These are phyloP conservation scores for Baccha elongata DNA, from an alignment of 2,888 invertebrate genomes.

Conservation along the genomic window DNA sequence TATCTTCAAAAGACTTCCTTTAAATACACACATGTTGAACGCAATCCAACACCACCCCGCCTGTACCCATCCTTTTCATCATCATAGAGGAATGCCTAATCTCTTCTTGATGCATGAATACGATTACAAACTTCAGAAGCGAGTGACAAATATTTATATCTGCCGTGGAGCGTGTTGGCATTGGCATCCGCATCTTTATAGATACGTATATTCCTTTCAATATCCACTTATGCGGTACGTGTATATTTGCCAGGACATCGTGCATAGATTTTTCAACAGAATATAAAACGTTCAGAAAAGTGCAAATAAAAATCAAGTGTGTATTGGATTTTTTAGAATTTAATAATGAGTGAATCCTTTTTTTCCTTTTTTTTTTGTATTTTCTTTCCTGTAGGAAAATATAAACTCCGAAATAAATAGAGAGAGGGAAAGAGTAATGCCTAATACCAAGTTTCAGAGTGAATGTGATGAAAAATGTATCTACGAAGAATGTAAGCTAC, in stretches of 20 bases:
- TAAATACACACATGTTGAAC: slow-evolving; percentile 34
- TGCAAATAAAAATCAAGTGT: slow-evolving; percentile 61
- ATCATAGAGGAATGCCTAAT: slow-evolving; percentile 30
- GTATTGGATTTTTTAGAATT: slow-evolving; percentile 68
- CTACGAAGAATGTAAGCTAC: slow-evolving; percentile 36
- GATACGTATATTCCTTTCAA: not conserved
- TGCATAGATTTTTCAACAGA: slow-evolving; percentile 63
- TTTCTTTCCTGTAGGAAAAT: not conserved
- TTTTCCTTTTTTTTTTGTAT: not conserved
- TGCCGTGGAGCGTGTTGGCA: slow-evolving; percentile 51
- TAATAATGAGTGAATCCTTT: slow-evolving; percentile 57
- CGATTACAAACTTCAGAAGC: slow-evolving; percentile 57
- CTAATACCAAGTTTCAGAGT: slow-evolving; percentile 57
- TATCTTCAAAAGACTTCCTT: slow-evolving; percentile 23
- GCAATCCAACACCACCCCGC: not conserved
- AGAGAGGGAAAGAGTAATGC: slow-evolving; percentile 34
- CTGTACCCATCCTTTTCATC: not conserved
- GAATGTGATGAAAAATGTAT: slow-evolving; percentile 55
- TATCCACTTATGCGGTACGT: slow-evolving; percentile 18
- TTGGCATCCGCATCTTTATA: slow-evolving; percentile 24
- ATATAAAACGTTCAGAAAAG: slow-evolving; percentile 50
- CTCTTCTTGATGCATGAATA: slow-evolving; percentile 66
- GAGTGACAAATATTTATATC: slow-evolving; percentile 63
- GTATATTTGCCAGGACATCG: slow-evolving; percentile 44
- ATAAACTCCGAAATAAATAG: slow-evolving; percentile 47